A percentile compares a stretch with the other conserved stretches of the same genome.
Conservation (phyloP, 2,113 vertebrate species). For the Myiozetetes cayanensis region DNA sequence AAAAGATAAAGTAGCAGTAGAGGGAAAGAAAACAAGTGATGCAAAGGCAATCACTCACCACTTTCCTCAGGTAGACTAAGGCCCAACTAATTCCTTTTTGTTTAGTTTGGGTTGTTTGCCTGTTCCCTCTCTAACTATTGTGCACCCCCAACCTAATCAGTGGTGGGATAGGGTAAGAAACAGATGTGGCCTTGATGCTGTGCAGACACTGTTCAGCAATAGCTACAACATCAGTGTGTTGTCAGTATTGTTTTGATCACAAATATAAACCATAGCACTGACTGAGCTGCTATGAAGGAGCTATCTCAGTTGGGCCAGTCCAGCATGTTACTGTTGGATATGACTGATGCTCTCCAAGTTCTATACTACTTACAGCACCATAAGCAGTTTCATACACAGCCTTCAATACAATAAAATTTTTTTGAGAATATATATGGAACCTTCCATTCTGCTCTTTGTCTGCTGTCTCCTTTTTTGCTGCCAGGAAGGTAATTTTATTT, state of each 20-base stretch:
- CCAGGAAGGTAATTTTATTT: not conserved
- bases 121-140: not conserved
- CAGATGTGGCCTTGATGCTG: not conserved
- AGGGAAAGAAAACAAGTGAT: not conserved
- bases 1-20: not conserved
- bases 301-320: not conserved
- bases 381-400: not conserved
- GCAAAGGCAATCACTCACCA: not conserved
- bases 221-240: not conserved
- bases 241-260: not conserved
- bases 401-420: not conserved
- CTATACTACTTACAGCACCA: not conserved
- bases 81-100: not conserved
- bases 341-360: not conserved
- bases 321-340: fast-evolving
- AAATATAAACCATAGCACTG: not conserved
- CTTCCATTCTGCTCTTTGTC: not conserved
- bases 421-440: not conserved
- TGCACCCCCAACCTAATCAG: not conserved
- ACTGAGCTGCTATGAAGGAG: not conserved
- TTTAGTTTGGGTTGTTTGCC: not conserved
- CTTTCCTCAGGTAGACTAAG: not conserved
- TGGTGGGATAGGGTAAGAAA: fast-evolving
- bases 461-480: not conserved
- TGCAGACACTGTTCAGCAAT: not conserved